Base-by-base conservation (phyloP, 2,113 vertebrate species). In the Ciconia maguari region DNA sequence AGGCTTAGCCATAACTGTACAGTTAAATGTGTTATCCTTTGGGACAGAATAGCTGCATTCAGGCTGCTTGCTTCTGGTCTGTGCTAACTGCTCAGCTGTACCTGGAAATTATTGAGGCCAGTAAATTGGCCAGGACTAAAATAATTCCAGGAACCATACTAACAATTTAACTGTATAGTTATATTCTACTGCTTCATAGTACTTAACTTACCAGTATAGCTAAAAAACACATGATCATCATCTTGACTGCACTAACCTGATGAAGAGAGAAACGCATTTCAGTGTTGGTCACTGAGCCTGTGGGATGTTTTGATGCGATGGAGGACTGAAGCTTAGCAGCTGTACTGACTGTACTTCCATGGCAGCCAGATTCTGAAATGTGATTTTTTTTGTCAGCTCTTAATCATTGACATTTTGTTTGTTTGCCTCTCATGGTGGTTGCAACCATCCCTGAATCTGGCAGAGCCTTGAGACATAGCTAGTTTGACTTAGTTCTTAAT, bases 221-320 rank as follows among this genome's bases (percentile, higher is more conserved):
- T 60, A 65, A 41, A 89, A 70, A 62, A 1, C 11, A 38, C 24
- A n/a, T 12, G 13, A 64, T 46, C 17, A n/a, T 24, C 24, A 36
- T 49, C 55, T 60, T 62, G 21, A 58, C n/a, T 75, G 6, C 25
- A 36, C 68, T 76, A 75, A 52, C 20, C 18, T 16, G 29, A 49
- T 36, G 34, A 84, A 49, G 9, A 79, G 16, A 64, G 32, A 78
- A 78, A 87, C 17, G 7, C 3, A 27, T 57, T 58, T 79, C 18
- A 27, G 4, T 20, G 19, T 54, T 62, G 34, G 16, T 52, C 25
- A 54, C 16, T 52, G 46, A 58, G 27, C 24, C 36, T 82, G 32
- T 21, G 38, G 22, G 17, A 77, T 42, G 25, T 15, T 42, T 55
- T 42, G 8, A 19, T 66, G 29, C 0, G 0, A 17, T 41, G 18